Evolutionary conservation across 2,888 invertebrate genomes (phyloP), one percentile per base, ranked within the genome.

Genomic region (Rhabditoides inermis): DNA sequence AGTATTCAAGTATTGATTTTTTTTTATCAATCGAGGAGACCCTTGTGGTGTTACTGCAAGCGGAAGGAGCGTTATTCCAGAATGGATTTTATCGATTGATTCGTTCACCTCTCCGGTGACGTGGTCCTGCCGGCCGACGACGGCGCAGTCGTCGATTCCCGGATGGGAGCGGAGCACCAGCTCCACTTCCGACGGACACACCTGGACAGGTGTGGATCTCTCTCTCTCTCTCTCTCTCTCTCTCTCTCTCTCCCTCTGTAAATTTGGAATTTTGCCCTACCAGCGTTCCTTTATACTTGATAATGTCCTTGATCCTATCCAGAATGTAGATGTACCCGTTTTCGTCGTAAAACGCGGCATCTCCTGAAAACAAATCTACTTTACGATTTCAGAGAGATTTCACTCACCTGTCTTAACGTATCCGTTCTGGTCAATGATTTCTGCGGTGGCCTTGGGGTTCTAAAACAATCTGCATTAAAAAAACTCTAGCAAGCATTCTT

Each of bases 231-330:
- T 7, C 7, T 10, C 15, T 32, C 15, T 39, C 12, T n/a, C 20
- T 39, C 39, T 39, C 6, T 39, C 20, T n/a, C 12, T 15, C 7
- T 18, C 39, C 6, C 39, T 42, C n/a, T 44, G 45, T 42, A 45
- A 47, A 20, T 10, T 27, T 18, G 15, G 15, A 28, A 12, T 3
- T 18, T 36, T 20, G 26, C 49, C 58, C 35, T 20, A 68, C 72
- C 55, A 70, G 42, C 15, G 63, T 61, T 51, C 71, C 70, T 47
- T 68, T 69, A 61, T 63, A 70, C 45, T 64, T 68, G 45, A 90
- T 90, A 20, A 90, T 83, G 76, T 90, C 90, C 77, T 90, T 90
- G 18, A 89, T 80, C 58, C 90, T 81, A 77, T 89, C 90, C 2
- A 88, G 85, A 58, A 90, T 84, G 71, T 83, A 88, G 77, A 89